These are phyloP conservation scores for Rhea pennata DNA, from an alignment of 2,113 vertebrate genomes.

Conservation along the genomic window DNA sequence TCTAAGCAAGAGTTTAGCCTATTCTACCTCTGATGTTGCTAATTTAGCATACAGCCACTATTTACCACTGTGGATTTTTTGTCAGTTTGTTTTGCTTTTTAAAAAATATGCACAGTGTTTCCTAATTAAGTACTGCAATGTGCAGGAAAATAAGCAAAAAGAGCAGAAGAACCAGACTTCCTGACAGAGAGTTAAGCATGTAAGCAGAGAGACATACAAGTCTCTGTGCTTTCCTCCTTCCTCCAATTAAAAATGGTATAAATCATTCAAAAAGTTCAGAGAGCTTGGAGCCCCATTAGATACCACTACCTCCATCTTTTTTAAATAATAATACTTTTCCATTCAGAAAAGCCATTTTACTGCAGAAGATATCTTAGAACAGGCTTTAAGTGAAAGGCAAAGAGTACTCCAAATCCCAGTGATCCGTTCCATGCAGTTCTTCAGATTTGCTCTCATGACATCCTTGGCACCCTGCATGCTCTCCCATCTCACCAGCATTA, in stretches of 20 bases:
- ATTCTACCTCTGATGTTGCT: background rate
- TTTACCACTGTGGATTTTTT: background rate
- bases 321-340: background rate
- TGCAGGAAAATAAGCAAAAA: background rate
- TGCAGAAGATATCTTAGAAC: background rate
- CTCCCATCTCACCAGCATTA: background rate
- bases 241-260: background rate
- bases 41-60: background rate
- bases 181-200: background rate
- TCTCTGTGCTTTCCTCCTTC: background rate
- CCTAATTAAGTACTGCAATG: background rate
- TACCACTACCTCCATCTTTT: background rate
- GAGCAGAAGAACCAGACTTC: background rate
- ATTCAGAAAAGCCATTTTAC: accelerated
- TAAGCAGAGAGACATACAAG: background rate
- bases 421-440: background rate
- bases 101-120: background rate
- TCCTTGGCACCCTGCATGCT: background rate
- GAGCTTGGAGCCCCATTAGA: background rate
- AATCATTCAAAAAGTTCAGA: background rate
- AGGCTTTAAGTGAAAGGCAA: background rate
- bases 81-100: background rate
- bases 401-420: background rate
- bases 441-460: background rate
- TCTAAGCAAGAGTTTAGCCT: background rate